Evolutionary conservation across 1,140 invertebrate species (phyloP).

Genomic region (Thaumatotibia leucotreta): DNA sequence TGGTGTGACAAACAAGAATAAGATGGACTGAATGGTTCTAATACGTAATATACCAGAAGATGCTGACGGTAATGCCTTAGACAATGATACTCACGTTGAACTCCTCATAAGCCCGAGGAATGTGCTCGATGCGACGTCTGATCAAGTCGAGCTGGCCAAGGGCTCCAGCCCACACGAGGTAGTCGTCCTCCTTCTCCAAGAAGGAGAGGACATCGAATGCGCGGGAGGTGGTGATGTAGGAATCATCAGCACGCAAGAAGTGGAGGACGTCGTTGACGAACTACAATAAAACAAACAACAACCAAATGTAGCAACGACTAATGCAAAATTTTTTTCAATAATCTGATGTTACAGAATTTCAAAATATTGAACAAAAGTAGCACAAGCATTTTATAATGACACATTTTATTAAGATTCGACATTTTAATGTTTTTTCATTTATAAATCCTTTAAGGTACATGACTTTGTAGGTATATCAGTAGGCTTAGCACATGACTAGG

Average conservation of each 20-base stretch:
- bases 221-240: slow-evolving; percentile 56
- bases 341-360: too few species aligned
- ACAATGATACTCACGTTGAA: slow-evolving; percentile 38
- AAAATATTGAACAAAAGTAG: too few species aligned
- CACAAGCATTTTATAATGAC: too few species aligned
- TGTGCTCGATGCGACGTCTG: slow-evolving; percentile 58
- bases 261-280: slow-evolving; percentile 88
- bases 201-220: slow-evolving; percentile 79
- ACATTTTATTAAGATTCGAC: too few species aligned
- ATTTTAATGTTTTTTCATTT: too few species aligned
- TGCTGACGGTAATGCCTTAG: background rate
- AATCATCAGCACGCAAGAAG: slow-evolving; percentile 65
- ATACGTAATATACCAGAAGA: background rate
- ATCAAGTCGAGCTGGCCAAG: slow-evolving; percentile 76
- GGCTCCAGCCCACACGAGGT: slow-evolving; percentile 81
- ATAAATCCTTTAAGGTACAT: too few species aligned
- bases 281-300: slow-evolving; percentile 32
- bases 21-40: too few species aligned
- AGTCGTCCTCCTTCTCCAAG: slow-evolving; percentile 79
- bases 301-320: background rate
- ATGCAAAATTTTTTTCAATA: too few species aligned
- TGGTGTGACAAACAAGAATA: too few species aligned
- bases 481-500: too few species aligned
- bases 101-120: slow-evolving; percentile 37
- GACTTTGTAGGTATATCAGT: too few species aligned